phyloP scores from a whole-genome alignment of 2,113 vertebrate genomes.

The Neomonachus schauinslandi region DNA sequence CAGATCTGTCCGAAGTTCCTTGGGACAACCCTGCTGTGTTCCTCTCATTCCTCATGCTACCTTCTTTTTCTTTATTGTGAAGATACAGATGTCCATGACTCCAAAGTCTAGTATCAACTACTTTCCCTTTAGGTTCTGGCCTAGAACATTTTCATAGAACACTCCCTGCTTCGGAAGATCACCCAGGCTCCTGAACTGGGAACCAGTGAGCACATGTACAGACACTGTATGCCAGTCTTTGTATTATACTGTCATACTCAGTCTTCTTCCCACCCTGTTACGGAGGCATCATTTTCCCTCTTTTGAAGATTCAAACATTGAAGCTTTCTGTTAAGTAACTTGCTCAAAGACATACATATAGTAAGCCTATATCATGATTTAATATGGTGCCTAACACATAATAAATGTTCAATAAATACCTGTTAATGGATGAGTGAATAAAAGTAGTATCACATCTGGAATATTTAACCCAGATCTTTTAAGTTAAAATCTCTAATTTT shows the following conservation, averaged over 20 bases:
- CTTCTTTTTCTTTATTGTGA: background rate
- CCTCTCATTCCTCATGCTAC: background rate
- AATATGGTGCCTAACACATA: background rate
- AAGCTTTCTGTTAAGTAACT: background rate
- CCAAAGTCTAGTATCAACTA: background rate
- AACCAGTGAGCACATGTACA: background rate
- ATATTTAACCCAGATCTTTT: background rate
- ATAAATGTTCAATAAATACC: slow-evolving; percentile 1
- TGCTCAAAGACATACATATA: background rate
- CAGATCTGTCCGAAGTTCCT: background rate
- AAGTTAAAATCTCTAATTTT: background rate
- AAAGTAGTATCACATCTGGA: background rate
- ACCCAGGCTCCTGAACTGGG: background rate
- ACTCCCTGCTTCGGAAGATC: background rate
- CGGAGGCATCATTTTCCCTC: background rate
- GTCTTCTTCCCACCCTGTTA: background rate
- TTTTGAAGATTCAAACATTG: background rate
- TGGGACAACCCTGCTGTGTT: background rate
- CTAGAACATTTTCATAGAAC: background rate
- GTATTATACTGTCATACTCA: background rate
- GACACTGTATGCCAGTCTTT: background rate
- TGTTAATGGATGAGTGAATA: background rate
- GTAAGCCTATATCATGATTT: background rate
- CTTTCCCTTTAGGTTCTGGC: background rate
- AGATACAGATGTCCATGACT: background rate